Base-by-base conservation (phyloP, 2,113 vertebrate species). In the Oxygymnocypris stewartii region DNA sequence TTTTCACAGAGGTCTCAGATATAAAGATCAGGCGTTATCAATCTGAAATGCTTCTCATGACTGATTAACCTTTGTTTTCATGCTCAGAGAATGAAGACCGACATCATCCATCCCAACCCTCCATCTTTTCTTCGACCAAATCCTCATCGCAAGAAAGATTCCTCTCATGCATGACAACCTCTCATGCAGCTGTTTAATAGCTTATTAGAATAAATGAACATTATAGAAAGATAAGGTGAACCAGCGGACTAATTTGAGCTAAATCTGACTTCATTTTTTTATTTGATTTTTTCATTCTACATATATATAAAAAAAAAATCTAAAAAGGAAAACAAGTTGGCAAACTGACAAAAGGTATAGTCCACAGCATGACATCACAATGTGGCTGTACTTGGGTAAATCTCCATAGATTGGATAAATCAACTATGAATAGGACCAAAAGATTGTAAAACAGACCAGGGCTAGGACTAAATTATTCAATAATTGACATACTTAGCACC, bases 181-280 rank as follows among this genome's bases (percentile, higher is more conserved):
- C 18, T n/a, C n/a, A n/a, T n/a, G 51, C 25, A 69, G 47, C 25
- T 7, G n/a, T 84, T 84, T 81, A 93, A 88, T 88, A 65, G 88
- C 85, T 90, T 88, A 94, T 91, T 92, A 93, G 90, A 90, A 89
- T 85, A 90, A 91, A 91, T 84, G 86, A 54, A 63, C 81, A 11
- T 40, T 59, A 44, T 90, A 91, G 90, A 63, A 28, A 90, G 88
- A 90, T 91, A 7, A 57, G 90, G 92, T 93, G 91, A 25, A 63
- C n/a, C 59, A 63, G 11, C 1, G 11, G 59, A 11, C 23, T n/a
- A 10, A 67, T 67, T 67, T 14, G 25, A 65, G 63, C 11, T 4
- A 65, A 65, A 14, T 28, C n/a, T 28, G 11, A 67, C 11, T n/a
- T n/a, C n/a, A n/a, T n/a, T n/a, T n/a, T n/a, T n/a, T n/a, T 67